These are phyloP conservation scores for Diploptera punctata DNA, from an alignment of 2,888 invertebrate species.

Conservation along the genomic window DNA sequence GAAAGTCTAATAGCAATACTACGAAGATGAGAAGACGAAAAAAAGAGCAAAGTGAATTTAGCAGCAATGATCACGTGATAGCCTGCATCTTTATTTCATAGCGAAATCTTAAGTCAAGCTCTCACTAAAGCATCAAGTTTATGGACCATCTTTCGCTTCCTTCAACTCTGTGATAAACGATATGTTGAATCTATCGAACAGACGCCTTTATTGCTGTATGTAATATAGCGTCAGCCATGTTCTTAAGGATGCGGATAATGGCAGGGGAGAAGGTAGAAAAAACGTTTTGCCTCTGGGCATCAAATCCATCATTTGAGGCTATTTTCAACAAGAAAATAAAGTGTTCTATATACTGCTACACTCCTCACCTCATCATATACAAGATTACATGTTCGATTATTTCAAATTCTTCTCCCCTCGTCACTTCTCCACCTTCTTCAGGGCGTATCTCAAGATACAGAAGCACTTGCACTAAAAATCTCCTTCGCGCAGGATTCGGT, in stretches of 20 bases:
- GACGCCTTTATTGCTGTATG: conserved; percentile 14
- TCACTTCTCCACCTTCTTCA: no score
- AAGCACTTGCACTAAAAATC: no score
- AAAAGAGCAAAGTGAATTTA: no score
- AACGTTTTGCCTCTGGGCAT: conserved; percentile 19
- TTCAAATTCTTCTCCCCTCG: no score
- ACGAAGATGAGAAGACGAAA: no score
- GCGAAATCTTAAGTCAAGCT: not conserved
- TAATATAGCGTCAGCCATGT: not conserved
- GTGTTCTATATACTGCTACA: not conserved
- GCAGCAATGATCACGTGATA: no score
- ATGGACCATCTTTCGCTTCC: conserved; percentile 32
- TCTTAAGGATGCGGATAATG: conserved; percentile 4
- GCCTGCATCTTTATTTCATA: not conserved
- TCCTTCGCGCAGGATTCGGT: no score
- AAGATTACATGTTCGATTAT: no score
- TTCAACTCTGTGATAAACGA: conserved; percentile 35
- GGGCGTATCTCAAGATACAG: no score
- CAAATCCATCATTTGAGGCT: conserved; percentile 32
- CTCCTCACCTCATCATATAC: not conserved
- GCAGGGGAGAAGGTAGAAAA: not conserved
- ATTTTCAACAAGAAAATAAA: conserved; percentile 17
- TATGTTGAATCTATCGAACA: conserved; percentile 21
- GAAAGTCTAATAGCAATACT: no score
- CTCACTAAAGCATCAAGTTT: conserved; percentile 16